Conservation (phyloP, 2,888 invertebrate genomes). For the Nymphalis urticae region DNA sequence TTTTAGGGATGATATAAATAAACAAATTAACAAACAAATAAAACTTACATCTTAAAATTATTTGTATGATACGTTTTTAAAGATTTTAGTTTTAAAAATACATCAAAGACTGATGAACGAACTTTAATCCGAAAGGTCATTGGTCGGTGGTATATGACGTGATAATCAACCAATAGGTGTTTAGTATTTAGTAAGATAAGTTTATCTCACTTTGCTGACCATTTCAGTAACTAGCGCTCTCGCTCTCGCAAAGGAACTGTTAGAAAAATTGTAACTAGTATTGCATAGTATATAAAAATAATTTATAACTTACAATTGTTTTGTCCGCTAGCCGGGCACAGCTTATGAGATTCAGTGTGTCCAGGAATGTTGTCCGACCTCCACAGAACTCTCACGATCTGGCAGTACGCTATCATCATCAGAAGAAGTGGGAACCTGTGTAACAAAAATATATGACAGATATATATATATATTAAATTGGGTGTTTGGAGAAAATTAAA, state of each 20-base stretch:
- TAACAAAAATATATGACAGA: slow-evolving; percentile 26
- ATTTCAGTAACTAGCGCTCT: background rate
- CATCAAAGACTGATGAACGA: too few species aligned
- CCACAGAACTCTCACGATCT: slow-evolving; percentile 92
- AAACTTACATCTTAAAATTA: too few species aligned
- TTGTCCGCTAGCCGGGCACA: slow-evolving; percentile 63
- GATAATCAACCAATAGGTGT: too few species aligned
- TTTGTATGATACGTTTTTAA: too few species aligned
- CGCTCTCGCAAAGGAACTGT: background rate
- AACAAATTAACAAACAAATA: too few species aligned
- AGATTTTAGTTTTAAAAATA: too few species aligned
- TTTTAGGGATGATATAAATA: too few species aligned
- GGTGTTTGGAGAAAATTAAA: too few species aligned
- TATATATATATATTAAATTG: background rate
- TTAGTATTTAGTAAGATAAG: background rate
- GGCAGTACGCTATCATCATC: slow-evolving; percentile 92
- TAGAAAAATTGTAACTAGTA: background rate
- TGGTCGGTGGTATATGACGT: too few species aligned
- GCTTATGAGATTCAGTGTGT: slow-evolving; percentile 80
- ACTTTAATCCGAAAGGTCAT: too few species aligned
- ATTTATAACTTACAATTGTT: slow-evolving; percentile 61
- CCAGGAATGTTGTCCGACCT: slow-evolving; percentile 89
- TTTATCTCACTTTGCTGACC: too few species aligned
- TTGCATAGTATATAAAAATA: background rate
- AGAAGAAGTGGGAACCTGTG: slow-evolving; percentile 86